Evolutionary conservation across 2,113 vertebrate genomes (phyloP), one percentile per base, ranked within the genome.

Genomic region (Archilochus colubris): DNA sequence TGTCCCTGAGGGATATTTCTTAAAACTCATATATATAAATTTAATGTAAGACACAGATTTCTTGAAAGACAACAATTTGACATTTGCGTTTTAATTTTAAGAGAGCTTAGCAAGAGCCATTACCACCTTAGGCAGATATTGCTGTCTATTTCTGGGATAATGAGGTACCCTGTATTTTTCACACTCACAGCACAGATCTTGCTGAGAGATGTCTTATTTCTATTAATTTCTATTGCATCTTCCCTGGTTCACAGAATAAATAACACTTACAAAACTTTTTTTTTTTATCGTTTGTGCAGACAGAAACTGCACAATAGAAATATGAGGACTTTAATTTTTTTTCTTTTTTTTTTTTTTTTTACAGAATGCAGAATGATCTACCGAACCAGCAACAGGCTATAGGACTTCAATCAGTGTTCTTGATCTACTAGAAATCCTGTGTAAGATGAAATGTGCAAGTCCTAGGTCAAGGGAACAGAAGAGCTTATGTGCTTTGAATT

Each of bases 191-290:
- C 76, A 10, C 38, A 91, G 76, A 53, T 96, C 91, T 96, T 94
- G 46, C 76, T 88, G 93, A 81, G 66, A 93, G 40, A 15, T 90
- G 15, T 77, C 57, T 88, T 96, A 95, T 96, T 97, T 96, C 63
- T 94, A 93, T 96, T 97, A 40, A 83, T 87, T 97, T 95, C 86
- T 75, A 38, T 68, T 94, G 48, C 12, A 6, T 69, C 66, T 92
- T 95, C 63, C 48, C 63, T 91, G 76, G 36, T 95, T 91, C 66
- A 51, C 55, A 66, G 44, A 90, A 94, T 93, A 95, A 96, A 88
- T 80, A 94, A 51, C 61, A 95, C 92, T 95, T 94, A 93, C 77
- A 95, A 92, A 93, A 96, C 69, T 95, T 97, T 96, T 97, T 97
- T 97, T 22, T 85, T 95, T 96, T 89, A 88, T 93, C 51, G 76